Conservation (phyloP, 2,113 vertebrate genomes). For the Cacatua alba region DNA sequence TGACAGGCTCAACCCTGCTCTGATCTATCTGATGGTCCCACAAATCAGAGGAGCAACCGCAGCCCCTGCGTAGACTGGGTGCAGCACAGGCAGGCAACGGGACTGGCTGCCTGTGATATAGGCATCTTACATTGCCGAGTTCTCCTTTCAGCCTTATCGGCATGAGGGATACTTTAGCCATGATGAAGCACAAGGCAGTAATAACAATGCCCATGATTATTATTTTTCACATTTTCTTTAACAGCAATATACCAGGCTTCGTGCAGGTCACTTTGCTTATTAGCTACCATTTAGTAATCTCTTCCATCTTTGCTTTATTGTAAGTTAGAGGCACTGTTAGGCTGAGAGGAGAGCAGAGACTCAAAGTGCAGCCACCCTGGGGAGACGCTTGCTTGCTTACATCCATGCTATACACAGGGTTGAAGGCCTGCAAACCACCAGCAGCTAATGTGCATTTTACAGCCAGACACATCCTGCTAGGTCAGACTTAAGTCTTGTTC, state of each 20-base stretch:
- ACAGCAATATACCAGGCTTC: not conserved
- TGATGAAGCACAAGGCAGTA: conserved; percentile 18
- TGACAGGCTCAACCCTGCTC: not conserved
- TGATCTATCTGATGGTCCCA: not conserved
- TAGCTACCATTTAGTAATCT: conserved; percentile 31
- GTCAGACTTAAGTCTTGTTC: not conserved
- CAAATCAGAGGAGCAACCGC: not conserved
- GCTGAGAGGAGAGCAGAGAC: not conserved
- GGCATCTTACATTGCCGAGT: not conserved
- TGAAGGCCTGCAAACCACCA: not conserved
- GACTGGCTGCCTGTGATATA: not conserved
- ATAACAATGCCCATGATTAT: conserved; percentile 19
- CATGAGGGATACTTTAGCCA: conserved; percentile 52
- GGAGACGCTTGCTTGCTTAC: not conserved
- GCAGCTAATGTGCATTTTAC: not conserved
- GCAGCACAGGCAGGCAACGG: not conserved
- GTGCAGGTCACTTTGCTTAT: conserved; percentile 1
- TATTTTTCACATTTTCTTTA: conserved; percentile 48
- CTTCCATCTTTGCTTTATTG: conserved; percentile 39
- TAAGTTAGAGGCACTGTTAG: not conserved
- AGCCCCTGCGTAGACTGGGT: not conserved
- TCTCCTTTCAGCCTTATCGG: conserved; percentile 51
- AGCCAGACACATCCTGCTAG: not conserved
- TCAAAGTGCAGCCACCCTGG: not conserved
- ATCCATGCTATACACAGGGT: not conserved